phyloP scores from a whole-genome alignment of 2,888 invertebrate species.

The Volucella zonaria region DNA sequence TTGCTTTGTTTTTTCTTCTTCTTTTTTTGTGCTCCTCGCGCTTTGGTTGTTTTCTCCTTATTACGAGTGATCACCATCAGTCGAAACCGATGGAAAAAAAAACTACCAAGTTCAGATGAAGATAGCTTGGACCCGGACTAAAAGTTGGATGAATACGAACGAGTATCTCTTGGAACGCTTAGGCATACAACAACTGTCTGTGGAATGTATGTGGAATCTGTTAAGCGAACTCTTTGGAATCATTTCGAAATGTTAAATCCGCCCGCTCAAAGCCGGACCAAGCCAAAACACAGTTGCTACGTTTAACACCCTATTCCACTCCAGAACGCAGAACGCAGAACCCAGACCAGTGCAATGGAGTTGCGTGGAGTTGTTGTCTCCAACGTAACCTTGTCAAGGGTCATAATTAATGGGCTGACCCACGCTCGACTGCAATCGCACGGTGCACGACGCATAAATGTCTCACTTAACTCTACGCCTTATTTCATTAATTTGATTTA shows the following conservation, averaged over 20 bases:
- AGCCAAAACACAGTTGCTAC: conserved; percentile 18
- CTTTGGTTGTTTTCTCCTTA: conserved; percentile 4
- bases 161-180: conserved; percentile 34
- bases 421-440: conserved; percentile 67
- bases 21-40: background rate
- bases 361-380: background rate
- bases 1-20: conserved; percentile 39
- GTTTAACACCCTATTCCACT: conserved; percentile 8
- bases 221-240: conserved; percentile 72
- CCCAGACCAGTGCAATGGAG: no score
- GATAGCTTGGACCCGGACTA: conserved; percentile 46
- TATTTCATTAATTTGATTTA: conserved; percentile 74
- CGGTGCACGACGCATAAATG: conserved; percentile 70
- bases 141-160: conserved; percentile 17
- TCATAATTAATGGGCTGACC: conserved; percentile 67
- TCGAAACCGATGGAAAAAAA: conserved; percentile 23
- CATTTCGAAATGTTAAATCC: conserved; percentile 71
- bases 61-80: conserved; percentile 61
- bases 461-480: conserved; percentile 72
- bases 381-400: conserved; percentile 39
- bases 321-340: conserved; percentile 2
- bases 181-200: conserved; percentile 34
- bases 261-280: conserved; percentile 64
- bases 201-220: conserved; percentile 71
- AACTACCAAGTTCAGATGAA: conserved; percentile 66